phyloP scores from a whole-genome alignment of 2,113 vertebrate genomes.

The Odobenus rosmarus region DNA sequence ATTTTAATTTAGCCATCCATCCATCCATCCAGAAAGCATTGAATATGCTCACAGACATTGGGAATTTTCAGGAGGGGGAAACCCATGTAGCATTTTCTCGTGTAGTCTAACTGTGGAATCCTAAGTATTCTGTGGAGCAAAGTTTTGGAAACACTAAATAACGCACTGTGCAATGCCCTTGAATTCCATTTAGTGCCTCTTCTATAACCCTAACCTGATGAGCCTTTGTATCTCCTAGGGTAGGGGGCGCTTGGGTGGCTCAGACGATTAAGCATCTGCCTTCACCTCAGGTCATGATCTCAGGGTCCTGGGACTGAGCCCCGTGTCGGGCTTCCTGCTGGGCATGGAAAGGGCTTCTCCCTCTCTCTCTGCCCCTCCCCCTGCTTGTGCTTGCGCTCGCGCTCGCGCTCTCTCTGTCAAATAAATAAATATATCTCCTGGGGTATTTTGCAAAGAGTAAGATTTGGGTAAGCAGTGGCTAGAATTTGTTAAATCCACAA shows the following conservation, averaged over 20 bases:
- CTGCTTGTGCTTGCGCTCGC: too few species aligned
- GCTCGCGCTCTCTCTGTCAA: not conserved
- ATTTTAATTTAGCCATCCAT: not conserved
- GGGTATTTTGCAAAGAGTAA: not conserved
- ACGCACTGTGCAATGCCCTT: not conserved
- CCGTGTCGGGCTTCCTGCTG: not conserved
- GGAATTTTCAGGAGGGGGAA: not conserved
- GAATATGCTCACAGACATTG: not conserved
- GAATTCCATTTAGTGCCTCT: not conserved
- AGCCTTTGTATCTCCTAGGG: not conserved
- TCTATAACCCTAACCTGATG: not conserved
- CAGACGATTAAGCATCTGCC: not conserved
- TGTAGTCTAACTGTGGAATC: not conserved
- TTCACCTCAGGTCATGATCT: not conserved
- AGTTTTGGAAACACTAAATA: conserved; percentile 3
- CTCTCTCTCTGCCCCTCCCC: not conserved
- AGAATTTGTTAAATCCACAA: not conserved
- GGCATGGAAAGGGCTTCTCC: not conserved
- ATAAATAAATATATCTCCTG: not conserved
- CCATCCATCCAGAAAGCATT: not conserved
- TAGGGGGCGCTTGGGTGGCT: not conserved
- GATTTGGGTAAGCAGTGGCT: not conserved
- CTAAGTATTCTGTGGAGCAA: not conserved
- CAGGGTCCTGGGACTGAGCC: too few species aligned
- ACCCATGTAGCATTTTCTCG: not conserved